A percentile compares a stretch with the other conserved stretches of the same genome.
These are phyloP conservation scores for Chlorops oryzae DNA, from an alignment of 1,140 invertebrate species.

Conservation along the genomic window DNA sequence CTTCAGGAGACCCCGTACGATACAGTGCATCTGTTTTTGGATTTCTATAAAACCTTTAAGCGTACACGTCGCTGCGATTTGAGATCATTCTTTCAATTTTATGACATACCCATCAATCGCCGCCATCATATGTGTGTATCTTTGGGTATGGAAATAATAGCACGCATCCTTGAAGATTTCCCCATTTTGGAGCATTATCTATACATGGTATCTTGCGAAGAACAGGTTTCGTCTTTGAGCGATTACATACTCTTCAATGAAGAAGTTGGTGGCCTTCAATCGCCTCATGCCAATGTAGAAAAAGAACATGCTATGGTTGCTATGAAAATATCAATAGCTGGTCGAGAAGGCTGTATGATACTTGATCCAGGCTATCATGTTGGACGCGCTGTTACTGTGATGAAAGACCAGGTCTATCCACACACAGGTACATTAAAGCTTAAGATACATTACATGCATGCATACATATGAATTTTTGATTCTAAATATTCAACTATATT, in stretches of 20 bases:
- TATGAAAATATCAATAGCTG: constrained; percentile 65
- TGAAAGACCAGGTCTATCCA: constrained; percentile 75
- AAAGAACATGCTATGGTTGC: constrained; percentile 87
- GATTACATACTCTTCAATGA: constrained; percentile 56
- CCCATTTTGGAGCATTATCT: constrained; percentile 61
- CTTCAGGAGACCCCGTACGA: constrained; percentile 77
- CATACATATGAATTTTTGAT: not conserved
- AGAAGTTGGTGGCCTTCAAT: constrained; percentile 52
- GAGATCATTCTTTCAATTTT: constrained; percentile 65
- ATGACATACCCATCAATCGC: constrained; percentile 68
- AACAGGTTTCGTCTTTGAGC: constrained; percentile 65
- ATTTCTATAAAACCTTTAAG: constrained; percentile 68
- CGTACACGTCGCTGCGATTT: constrained; percentile 56
- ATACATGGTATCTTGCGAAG: constrained; percentile 81
- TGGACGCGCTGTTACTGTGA: constrained; percentile 75
- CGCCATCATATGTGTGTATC: constrained; percentile 84
- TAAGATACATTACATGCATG: not conserved
- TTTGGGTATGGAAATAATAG: constrained; percentile 70
- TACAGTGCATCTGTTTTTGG: constrained; percentile 77
- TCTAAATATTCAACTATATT: too few species aligned
- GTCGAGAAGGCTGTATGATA: constrained; percentile 67
- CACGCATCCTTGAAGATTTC: constrained; percentile 55
- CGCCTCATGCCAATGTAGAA: constrained; percentile 60
- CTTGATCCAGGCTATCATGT: constrained; percentile 89
- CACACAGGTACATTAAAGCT: constrained; percentile 57